Evolutionary conservation across 2,797 vertebrate genomes (phyloP), one percentile per base, ranked within the genome.

Genomic region (Ispidina picta): DNA sequence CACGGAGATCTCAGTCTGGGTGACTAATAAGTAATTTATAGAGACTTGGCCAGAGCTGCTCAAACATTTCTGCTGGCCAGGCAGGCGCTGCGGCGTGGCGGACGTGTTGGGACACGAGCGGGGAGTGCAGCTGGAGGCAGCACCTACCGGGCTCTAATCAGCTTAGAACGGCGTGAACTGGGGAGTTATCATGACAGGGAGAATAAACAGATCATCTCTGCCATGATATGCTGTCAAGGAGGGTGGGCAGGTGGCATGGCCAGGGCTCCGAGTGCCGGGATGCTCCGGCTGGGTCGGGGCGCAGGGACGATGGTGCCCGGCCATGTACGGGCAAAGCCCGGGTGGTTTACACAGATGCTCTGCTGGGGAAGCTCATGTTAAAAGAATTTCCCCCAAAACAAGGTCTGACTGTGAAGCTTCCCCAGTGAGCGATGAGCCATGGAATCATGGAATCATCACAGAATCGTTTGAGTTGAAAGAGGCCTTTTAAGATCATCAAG

Each of bases 21-120:
- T 83, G 94, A 89, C 58, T 69, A 65, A 89, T 9, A 22, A 66
- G 71, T 71, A 39, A 84, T 94, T 93, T 76, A 66, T 66, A 68
- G 89, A 70, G 86, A 14, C 49, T 86, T 41, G 90, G 86, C 82
- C 51, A 43, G 70, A 7, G 1, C 46, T 0, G 13, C 75, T 85
- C 56, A 15, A 14, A 8, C 83, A 9, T 65, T 63, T 33, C 75
- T 62, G 69, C 80, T 1, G 17, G 66, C 80, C 83, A 77, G 88
- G 44, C 65, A 15, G 88, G 65, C 59, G 5, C n/a, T 43, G 37
- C 20, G 3, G 64, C 6, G 0, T 4, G 3, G 41, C 35, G n/a
- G 52, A 33, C 33, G 2, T 15, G 22, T 23, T 3, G 2, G 70
- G 66, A 88, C 79, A 52, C 20, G 48, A 12, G 8, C 18, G 22